These are phyloP conservation scores for Fringilla coelebs DNA, from an alignment of 2,797 vertebrate genomes.

Conservation along the genomic window DNA sequence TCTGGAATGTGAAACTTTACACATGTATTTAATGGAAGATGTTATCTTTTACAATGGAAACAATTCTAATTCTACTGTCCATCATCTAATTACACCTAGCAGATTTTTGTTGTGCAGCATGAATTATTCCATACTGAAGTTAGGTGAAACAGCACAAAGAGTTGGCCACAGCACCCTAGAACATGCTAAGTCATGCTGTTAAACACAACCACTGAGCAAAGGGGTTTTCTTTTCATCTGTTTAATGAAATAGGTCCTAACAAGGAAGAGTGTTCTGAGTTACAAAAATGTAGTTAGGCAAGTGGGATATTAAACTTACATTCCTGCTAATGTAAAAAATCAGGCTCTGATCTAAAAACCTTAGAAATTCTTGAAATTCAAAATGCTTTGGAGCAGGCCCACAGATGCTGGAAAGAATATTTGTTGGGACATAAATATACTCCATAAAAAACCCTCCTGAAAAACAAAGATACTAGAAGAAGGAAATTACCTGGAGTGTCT, in stretches of 20 bases:
- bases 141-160: background rate
- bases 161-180: background rate
- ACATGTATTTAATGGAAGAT: background rate
- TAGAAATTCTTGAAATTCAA: background rate
- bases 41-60: background rate
- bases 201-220: background rate
- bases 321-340: background rate
- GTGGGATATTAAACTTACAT: background rate
- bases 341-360: background rate
- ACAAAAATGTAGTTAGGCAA: background rate
- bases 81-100: background rate
- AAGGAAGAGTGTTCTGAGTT: background rate
- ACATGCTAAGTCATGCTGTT: background rate
- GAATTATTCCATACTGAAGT: background rate
- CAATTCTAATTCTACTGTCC: background rate
- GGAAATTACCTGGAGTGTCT: conserved; percentile 73
- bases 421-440: background rate
- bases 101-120: background rate
- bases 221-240: background rate
- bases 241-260: background rate
- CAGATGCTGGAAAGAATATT: background rate
- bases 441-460: background rate
- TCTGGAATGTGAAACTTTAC: background rate
- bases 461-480: background rate
- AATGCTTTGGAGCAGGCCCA: background rate